Evolutionary conservation across 2,113 vertebrate species (phyloP).

Genomic region (Sturnus vulgaris): DNA sequence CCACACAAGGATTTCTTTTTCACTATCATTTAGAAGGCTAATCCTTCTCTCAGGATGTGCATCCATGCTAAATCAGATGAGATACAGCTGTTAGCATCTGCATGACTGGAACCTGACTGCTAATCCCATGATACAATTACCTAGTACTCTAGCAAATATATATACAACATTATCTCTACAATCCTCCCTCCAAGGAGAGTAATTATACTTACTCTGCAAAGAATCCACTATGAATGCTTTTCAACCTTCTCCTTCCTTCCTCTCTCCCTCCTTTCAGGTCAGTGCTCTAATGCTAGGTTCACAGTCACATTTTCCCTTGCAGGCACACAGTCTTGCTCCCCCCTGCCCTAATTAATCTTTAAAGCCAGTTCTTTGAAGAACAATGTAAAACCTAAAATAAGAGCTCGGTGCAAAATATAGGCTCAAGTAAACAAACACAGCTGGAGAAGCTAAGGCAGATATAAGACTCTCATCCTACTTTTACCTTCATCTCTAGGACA

Average conservation of each 20-base stretch:
- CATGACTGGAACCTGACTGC: not conserved
- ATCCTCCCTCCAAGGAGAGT: not conserved
- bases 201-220: constrained; percentile 30
- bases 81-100: constrained; percentile 13
- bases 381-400: not conserved
- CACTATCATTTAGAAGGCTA: not conserved
- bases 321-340: constrained; percentile 7
- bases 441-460: not conserved
- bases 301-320: constrained; percentile 30
- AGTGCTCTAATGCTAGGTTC: constrained; percentile 48
- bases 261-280: constrained; percentile 45
- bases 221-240: not conserved
- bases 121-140: not conserved
- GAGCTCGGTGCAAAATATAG: not conserved
- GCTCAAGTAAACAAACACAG: not conserved
- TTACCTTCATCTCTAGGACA: not conserved
- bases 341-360: constrained; percentile 47
- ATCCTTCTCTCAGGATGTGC: not conserved
- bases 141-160: not conserved
- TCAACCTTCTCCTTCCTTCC: constrained; percentile 1
- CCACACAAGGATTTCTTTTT: not conserved
- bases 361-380: constrained; percentile 44
- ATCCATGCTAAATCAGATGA: not conserved
- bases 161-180: not conserved
- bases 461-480: not conserved